phyloP scores from a whole-genome alignment of 2,113 vertebrate genomes.

The Lepus americanus region DNA sequence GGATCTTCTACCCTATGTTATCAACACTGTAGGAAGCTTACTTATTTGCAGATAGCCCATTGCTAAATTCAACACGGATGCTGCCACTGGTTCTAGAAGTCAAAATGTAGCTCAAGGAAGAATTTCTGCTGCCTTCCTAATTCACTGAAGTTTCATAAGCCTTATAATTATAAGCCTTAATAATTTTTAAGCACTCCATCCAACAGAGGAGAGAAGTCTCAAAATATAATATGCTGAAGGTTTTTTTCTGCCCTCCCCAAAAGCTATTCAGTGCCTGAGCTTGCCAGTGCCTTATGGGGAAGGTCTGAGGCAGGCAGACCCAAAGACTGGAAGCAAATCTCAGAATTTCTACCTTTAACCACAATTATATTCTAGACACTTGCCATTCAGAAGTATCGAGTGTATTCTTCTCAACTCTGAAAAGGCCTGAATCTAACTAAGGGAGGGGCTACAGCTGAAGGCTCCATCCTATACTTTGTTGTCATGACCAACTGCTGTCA shows the following conservation, averaged over 20 bases:
- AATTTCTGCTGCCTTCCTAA: slow-evolving; percentile 36
- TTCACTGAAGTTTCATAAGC: not conserved
- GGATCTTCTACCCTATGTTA: not conserved
- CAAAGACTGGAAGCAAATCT: not conserved
- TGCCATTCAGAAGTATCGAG: not conserved
- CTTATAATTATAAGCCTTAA: not conserved
- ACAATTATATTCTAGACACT: not conserved
- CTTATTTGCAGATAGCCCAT: not conserved
- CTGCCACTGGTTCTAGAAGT: slow-evolving; percentile 22
- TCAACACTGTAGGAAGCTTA: not conserved
- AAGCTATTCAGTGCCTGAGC: not conserved
- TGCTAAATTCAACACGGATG: not conserved
- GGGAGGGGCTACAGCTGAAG: not conserved
- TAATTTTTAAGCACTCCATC: not conserved
- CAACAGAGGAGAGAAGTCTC: not conserved
- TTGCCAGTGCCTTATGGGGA: not conserved
- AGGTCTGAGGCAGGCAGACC: not conserved
- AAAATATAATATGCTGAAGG: not conserved
- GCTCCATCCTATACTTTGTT: not conserved
- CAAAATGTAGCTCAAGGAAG: not conserved
- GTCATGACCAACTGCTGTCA: not conserved
- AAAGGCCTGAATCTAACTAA: not conserved
- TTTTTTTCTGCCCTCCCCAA: not conserved
- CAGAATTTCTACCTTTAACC: not conserved
- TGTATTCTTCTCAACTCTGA: slow-evolving; percentile 10